Evolutionary conservation across 2,797 vertebrate genomes (phyloP).

Genomic region (Notolabrus celidotus): DNA sequence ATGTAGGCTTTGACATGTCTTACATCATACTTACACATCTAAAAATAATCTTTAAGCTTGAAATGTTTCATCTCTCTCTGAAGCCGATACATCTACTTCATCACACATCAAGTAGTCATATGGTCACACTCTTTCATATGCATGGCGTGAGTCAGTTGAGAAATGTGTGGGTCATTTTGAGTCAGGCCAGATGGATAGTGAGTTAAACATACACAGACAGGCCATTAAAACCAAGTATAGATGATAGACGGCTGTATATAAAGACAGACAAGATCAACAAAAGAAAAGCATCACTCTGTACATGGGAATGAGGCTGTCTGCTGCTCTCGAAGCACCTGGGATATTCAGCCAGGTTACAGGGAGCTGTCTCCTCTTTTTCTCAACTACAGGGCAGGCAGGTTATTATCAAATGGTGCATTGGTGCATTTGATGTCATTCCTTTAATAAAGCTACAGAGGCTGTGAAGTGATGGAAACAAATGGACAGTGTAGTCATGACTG

Average conservation of each 20-base stretch:
- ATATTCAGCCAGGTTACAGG: conserved; percentile 13
- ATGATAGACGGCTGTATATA: conserved; percentile 50
- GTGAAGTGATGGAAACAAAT: conserved; percentile 42
- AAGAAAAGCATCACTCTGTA: conserved; percentile 30
- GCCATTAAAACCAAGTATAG: conserved; percentile 73
- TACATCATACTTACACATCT: conserved; percentile 5
- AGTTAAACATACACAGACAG: conserved; percentile 70
- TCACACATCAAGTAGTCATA: conserved; percentile 31
- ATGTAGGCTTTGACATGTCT: not conserved
- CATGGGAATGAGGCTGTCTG: conserved; percentile 14
- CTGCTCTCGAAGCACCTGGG: not conserved
- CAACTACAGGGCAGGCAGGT: not conserved
- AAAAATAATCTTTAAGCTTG: conserved; percentile 1
- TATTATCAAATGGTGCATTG: conserved; percentile 41
- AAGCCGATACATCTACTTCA: conserved; percentile 12
- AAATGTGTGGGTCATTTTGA: conserved; percentile 59
- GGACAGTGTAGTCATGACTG: conserved; percentile 38
- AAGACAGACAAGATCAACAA: conserved; percentile 59
- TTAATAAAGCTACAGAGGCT: conserved; percentile 52
- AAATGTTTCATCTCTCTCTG: conserved; percentile 1
- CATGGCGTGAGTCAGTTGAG: conserved; percentile 62
- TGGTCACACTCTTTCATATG: conserved; percentile 54
- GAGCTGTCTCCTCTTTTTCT: conserved; percentile 9
- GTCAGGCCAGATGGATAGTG: conserved; percentile 72
- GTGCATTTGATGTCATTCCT: conserved; percentile 63